These are phyloP conservation scores for Maylandia zebra DNA, from an alignment of 2,113 vertebrate genomes.

Conservation along the genomic window DNA sequence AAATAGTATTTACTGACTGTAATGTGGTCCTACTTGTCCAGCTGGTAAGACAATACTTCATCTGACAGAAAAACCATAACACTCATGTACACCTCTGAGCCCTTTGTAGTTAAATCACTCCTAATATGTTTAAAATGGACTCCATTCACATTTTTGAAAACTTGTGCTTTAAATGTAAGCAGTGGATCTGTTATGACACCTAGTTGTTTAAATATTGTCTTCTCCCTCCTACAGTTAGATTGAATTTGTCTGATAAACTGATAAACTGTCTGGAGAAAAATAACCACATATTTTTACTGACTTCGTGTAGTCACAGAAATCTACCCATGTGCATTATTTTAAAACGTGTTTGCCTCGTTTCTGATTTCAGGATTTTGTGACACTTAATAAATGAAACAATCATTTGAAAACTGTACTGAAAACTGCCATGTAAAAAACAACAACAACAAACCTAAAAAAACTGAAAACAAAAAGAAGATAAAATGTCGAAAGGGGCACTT, in stretches of 20 bases:
- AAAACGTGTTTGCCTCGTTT: fast-evolving
- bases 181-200: background rate
- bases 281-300: background rate
- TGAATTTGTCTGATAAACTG: background rate
- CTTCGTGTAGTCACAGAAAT: background rate
- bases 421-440: background rate
- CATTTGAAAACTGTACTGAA: background rate
- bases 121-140: background rate
- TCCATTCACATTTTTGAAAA: background rate
- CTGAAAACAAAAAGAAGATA: background rate
- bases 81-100: background rate
- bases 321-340: background rate
- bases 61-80: background rate
- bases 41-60: background rate
- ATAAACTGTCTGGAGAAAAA: background rate
- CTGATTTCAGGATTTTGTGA: background rate
- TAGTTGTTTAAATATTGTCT: background rate
- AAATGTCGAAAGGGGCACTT: background rate
- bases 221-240: background rate
- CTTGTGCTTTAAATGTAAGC: background rate
- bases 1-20: background rate
- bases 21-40: background rate
- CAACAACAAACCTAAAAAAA: background rate
- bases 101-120: background rate
- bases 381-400: background rate